Percentiles rank a stretch among this genome's conserved stretches.
These are phyloP conservation scores for Mylabris phalerata DNA, from an alignment of 1,140 invertebrate genomes.

Conservation along the genomic window DNA sequence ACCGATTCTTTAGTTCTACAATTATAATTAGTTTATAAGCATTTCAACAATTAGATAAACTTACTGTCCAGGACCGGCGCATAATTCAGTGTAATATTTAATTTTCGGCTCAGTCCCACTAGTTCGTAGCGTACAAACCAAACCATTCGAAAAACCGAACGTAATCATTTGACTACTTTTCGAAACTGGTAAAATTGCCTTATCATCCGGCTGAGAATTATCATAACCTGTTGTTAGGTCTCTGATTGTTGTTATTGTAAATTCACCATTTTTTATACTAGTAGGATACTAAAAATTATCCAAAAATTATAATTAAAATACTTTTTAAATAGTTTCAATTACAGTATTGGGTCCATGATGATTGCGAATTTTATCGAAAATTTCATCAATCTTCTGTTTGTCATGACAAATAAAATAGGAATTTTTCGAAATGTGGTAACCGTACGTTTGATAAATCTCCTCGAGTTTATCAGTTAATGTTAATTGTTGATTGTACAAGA, in stretches of 20 bases:
- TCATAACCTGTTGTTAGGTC: conserved; percentile 90
- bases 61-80: conserved; percentile 60
- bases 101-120: conserved; percentile 99
- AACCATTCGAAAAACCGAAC: conserved; percentile 83
- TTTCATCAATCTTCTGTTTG: conserved; percentile 57
- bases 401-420: conserved; percentile 88
- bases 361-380: conserved; percentile 81
- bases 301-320: neutral
- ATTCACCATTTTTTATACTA: conserved; percentile 60
- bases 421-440: conserved; percentile 77
- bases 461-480: conserved; percentile 71
- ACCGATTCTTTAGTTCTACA: conserved; percentile 63
- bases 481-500: conserved; percentile 58
- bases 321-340: conserved; percentile 32
- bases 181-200: conserved; percentile 70
- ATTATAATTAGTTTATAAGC: conserved; percentile 26
- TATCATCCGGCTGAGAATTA: conserved; percentile 61
- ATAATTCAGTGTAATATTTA: conserved; percentile 94
- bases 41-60: conserved; percentile 27
- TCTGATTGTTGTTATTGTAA: conserved; percentile 65
- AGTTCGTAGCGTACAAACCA: conserved; percentile 82
- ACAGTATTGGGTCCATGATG: conserved; percentile 60
- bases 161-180: conserved; percentile 91
- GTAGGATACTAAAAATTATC: conserved; percentile 65
- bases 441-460: conserved; percentile 77